Conservation (phyloP, 2,888 invertebrate species). For the Chrysopilus asiliformis region DNA sequence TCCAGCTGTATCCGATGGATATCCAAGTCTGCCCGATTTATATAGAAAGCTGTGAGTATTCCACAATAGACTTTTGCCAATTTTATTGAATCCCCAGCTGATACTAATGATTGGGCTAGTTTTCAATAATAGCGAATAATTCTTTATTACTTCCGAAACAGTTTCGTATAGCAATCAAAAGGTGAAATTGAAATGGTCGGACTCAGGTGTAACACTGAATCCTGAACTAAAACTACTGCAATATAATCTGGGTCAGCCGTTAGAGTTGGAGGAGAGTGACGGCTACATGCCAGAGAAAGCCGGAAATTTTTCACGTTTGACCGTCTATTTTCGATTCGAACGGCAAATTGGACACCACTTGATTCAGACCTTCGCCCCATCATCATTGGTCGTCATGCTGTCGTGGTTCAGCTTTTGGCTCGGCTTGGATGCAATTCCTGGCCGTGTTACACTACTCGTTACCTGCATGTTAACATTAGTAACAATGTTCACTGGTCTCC, state of each 20-base stretch:
- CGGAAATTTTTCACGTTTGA: conserved; percentile 67
- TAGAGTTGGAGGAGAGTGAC: conserved; percentile 56
- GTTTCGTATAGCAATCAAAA: conserved; percentile 70
- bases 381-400: conserved; percentile 66
- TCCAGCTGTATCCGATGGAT: conserved; percentile 75
- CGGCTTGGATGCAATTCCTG: conserved; percentile 71
- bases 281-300: conserved; percentile 65
- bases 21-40: conserved; percentile 72
- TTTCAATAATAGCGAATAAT: too few species aligned
- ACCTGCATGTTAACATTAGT: conserved; percentile 75
- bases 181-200: conserved; percentile 60
- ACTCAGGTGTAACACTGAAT: conserved; percentile 60
- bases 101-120: too few species aligned
- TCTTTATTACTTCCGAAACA: too few species aligned
- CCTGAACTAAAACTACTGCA: conserved; percentile 67
- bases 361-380: conserved; percentile 75
- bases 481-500: conserved; percentile 72
- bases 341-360: conserved; percentile 73
- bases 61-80: neutral
- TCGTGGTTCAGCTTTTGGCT: conserved; percentile 85
- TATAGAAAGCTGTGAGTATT: conserved; percentile 69
- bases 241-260: conserved; percentile 61
- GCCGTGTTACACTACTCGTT: conserved; percentile 64
- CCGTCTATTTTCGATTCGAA: conserved; percentile 67
- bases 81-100: too few species aligned